Conservation (phyloP, 2,888 invertebrate genomes). For the Aleiodes alternator region DNA sequence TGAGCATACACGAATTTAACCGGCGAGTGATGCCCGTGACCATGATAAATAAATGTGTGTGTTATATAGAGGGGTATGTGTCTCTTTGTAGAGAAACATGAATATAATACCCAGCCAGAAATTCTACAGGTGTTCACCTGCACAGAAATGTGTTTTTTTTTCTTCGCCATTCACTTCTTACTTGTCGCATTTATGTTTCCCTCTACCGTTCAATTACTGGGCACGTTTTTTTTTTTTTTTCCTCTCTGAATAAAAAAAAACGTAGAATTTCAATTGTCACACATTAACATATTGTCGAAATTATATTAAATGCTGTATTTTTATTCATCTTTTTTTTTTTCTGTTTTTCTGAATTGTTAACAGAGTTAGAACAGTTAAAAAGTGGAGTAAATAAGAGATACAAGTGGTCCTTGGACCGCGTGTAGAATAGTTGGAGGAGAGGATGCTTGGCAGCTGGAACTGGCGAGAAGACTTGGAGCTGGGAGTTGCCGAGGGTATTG, state of each 20-base stretch:
- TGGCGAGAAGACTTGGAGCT: constrained; percentile 72
- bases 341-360: constrained; percentile 22
- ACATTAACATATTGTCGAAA: background rate
- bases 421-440: constrained; percentile 71
- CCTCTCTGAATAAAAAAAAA: background rate
- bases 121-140: constrained; percentile 45
- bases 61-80: background rate
- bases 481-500: constrained; percentile 65
- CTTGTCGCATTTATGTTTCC: constrained; percentile 16
- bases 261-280: background rate
- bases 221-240: background rate
- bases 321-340: constrained; percentile 1
- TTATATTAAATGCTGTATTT: background rate
- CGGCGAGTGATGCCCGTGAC: constrained; percentile 22
- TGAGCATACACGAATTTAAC: constrained; percentile 18
- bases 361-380: constrained; percentile 45
- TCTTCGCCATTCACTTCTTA: constrained; percentile 25
- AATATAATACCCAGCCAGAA: constrained; percentile 21
- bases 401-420: constrained; percentile 63
- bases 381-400: constrained; percentile 61
- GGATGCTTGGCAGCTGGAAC: constrained; percentile 74
- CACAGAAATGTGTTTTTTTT: constrained; percentile 6
- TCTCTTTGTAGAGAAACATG: constrained; percentile 8
- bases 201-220: constrained; percentile 36
- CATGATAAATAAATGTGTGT: constrained; percentile 11